These are phyloP conservation scores for Podarcis siculus DNA, from an alignment of 2,797 vertebrate genomes.

Conservation along the genomic window DNA sequence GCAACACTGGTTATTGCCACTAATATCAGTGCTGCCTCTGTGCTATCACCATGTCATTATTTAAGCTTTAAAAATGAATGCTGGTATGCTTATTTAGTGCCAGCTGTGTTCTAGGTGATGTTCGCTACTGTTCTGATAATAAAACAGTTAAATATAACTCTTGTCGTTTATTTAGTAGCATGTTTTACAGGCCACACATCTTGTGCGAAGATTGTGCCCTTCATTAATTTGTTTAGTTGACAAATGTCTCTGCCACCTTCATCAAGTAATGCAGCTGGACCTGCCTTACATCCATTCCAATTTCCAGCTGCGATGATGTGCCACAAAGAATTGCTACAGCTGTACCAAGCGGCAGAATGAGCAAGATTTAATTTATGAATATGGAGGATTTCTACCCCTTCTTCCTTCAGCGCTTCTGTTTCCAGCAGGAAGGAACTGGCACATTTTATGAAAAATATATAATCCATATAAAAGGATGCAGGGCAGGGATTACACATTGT, in stretches of 20 bases:
- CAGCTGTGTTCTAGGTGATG: background rate
- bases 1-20: background rate
- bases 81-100: background rate
- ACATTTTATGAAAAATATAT: conserved; percentile 13
- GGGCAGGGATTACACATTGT: background rate
- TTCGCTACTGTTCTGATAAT: background rate
- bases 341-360: conserved; percentile 3
- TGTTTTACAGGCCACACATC: background rate
- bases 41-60: background rate
- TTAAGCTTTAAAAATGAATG: background rate
- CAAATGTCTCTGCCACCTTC: conserved; percentile 36
- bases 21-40: background rate
- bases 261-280: background rate
- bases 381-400: background rate
- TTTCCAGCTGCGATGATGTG: conserved; percentile 9
- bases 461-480: conserved; percentile 37
- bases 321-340: conserved; percentile 24
- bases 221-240: conserved; percentile 43
- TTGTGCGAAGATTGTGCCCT: background rate
- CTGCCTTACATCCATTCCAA: conserved; percentile 10
- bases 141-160: conserved; percentile 7
- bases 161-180: conserved; percentile 17
- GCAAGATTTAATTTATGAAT: conserved; percentile 9
- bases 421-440: conserved; percentile 11
- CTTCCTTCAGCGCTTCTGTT: background rate